A percentile compares a stretch with the other conserved stretches of the same genome.
Evolutionary conservation across 2,113 vertebrate species (phyloP).

Genomic region (Vimba vimba): DNA sequence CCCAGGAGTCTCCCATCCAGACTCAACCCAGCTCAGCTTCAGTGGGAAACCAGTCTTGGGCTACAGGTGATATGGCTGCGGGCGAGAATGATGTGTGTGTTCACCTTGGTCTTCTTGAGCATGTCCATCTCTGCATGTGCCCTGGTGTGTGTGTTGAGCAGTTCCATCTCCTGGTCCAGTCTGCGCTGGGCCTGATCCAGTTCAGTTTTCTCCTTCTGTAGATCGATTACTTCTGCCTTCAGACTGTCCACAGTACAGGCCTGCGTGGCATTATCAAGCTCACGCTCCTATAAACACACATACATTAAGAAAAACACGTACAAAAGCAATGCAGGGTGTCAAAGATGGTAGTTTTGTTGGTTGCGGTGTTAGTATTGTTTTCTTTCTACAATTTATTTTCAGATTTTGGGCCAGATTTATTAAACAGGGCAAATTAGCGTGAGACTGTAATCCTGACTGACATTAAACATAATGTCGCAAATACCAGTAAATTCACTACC

Average conservation of each 20-base stretch:
- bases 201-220: conserved; percentile 84
- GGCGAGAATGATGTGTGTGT: neutral
- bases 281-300: conserved; percentile 78
- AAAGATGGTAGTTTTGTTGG: neutral
- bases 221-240: conserved; percentile 80
- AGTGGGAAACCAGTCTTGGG: too few species aligned
- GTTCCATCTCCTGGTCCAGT: conserved; percentile 93
- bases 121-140: conserved; percentile 94
- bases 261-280: conserved; percentile 82
- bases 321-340: neutral
- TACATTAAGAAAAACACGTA: neutral
- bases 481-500: too few species aligned
- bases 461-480: too few species aligned
- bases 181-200: conserved; percentile 83
- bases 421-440: too few species aligned
- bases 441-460: too few species aligned
- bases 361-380: neutral
- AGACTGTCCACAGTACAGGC: conserved; percentile 81
- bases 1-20: too few species aligned
- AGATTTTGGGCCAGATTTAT: neutral
- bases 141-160: conserved; percentile 85
- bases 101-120: conserved; percentile 93
- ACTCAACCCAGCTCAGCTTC: too few species aligned
- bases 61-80: too few species aligned
- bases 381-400: neutral